These are phyloP conservation scores for Amblyjoppa proteus DNA, from an alignment of 2,888 invertebrate genomes.

Conservation along the genomic window DNA sequence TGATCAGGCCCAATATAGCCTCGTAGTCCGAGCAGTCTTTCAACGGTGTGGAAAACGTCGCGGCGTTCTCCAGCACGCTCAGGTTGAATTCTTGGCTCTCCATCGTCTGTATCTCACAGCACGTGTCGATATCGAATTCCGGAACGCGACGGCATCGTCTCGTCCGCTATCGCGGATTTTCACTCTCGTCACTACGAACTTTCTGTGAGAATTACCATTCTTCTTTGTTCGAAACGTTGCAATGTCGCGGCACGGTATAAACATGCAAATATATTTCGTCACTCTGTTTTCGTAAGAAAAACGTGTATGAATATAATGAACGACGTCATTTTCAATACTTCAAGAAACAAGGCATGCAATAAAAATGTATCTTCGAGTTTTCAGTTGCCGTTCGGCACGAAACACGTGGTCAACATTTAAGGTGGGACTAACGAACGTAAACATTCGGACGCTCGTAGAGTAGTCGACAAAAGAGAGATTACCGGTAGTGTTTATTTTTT, in stretches of 20 bases:
- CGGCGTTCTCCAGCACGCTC: conserved; percentile 57
- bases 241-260: not conserved
- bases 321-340: not conserved
- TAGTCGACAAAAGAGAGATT: not conserved
- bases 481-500: not conserved
- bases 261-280: not conserved
- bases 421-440: conserved; percentile 6
- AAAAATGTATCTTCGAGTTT: not conserved
- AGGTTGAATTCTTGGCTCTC: conserved; percentile 46
- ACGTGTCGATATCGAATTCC: not conserved
- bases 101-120: not conserved
- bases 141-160: not conserved
- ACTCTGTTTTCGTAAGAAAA: not conserved
- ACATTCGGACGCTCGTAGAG: not conserved
- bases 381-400: not conserved
- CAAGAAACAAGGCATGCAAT: not conserved
- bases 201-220: not conserved
- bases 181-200: not conserved
- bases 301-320: not conserved
- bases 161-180: not conserved
- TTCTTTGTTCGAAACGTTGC: not conserved
- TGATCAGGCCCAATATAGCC: conserved; percentile 41
- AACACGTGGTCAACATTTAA: conserved; percentile 28
- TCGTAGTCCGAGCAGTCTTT: conserved; percentile 42
- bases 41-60: conserved; percentile 29